Percentiles rank a stretch among this genome's conserved stretches.
These are phyloP conservation scores for Sitophilus oryzae DNA, from an alignment of 1,140 invertebrate genomes.

Conservation along the genomic window DNA sequence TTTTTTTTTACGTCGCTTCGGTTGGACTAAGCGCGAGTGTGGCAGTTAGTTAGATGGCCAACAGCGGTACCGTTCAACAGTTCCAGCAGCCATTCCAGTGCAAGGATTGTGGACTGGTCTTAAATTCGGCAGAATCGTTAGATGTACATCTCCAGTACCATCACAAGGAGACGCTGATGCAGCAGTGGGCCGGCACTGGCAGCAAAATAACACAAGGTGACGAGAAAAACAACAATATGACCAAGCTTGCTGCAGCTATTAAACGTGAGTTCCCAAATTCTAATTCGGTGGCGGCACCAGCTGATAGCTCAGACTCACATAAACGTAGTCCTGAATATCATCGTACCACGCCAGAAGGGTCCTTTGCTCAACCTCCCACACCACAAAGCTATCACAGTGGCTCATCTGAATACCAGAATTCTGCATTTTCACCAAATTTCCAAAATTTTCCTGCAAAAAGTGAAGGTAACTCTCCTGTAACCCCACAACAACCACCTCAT, in stretches of 20 bases:
- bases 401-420: constrained; percentile 54
- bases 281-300: constrained; percentile 51
- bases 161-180: constrained; percentile 68
- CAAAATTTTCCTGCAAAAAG: constrained; percentile 33
- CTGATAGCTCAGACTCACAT: constrained; percentile 58
- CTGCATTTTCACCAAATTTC: constrained; percentile 50
- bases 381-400: constrained; percentile 56
- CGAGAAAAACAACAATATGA: constrained; percentile 61
- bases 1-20: neutral
- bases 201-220: constrained; percentile 33
- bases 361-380: constrained; percentile 53
- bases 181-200: constrained; percentile 62
- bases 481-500: constrained; percentile 18
- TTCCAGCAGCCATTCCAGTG: constrained; percentile 54
- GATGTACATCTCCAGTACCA: constrained; percentile 75
- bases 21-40: neutral
- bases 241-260: constrained; percentile 48
- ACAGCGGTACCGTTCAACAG: constrained; percentile 42
- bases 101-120: constrained; percentile 65
- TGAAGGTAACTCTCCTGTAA: constrained; percentile 39
- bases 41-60: constrained; percentile 1
- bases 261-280: constrained; percentile 42
- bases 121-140: constrained; percentile 67
- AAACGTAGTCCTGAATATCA: constrained; percentile 52
- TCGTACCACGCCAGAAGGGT: constrained; percentile 51